Conservation (phyloP, 2,113 vertebrate genomes). For the Marmota monax region DNA sequence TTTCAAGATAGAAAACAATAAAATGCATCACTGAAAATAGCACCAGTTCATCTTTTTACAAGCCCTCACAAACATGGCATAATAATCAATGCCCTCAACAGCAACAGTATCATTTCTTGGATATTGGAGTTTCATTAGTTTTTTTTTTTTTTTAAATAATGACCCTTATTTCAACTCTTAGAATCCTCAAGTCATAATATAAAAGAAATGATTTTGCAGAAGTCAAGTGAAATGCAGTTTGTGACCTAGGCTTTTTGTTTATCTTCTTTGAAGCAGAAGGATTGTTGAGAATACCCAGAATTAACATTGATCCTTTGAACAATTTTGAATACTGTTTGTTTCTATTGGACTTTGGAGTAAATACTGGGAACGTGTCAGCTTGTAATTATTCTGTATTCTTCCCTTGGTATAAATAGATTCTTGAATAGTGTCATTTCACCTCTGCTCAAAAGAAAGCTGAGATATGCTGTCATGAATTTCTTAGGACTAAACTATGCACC, state of each 20-base stretch:
- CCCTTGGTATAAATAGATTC: background rate
- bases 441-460: background rate
- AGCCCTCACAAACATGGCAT: background rate
- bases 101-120: background rate
- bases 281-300: background rate
- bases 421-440: background rate
- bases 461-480: background rate
- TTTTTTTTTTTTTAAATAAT: background rate
- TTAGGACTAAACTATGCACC: background rate
- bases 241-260: background rate
- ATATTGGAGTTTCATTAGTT: background rate
- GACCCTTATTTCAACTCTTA: background rate
- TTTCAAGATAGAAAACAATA: background rate
- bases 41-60: background rate
- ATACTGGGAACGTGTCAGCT: background rate
- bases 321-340: conserved; percentile 11
- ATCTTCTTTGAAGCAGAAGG: background rate
- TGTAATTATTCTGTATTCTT: conserved; percentile 3
- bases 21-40: background rate
- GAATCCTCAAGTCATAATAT: background rate
- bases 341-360: conserved; percentile 16
- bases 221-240: conserved; percentile 23
- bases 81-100: background rate
- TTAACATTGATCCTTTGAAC: background rate
- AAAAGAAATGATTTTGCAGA: background rate